Conservation (phyloP, 2,797 vertebrate species). For the Enteromius trimaculatus region DNA sequence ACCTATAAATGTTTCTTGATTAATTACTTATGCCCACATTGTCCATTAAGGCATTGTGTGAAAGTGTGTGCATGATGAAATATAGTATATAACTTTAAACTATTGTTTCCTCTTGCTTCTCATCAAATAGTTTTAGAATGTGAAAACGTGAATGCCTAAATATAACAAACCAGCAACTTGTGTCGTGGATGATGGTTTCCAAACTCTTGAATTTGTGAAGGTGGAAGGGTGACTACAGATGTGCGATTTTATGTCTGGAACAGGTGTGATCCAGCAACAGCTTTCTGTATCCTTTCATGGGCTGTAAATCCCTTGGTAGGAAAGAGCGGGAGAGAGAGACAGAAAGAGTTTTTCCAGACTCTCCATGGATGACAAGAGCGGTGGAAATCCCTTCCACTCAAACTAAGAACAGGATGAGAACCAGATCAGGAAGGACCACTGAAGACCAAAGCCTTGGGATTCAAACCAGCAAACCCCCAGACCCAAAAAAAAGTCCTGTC, state of each 20-base stretch:
- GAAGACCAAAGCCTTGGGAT: conserved; percentile 70
- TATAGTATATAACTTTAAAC: neutral
- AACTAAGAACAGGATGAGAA: conserved; percentile 68
- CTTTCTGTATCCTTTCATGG: conserved; percentile 40
- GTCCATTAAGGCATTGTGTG: conserved; percentile 28
- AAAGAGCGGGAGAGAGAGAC: conserved; percentile 13
- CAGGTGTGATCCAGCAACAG: conserved; percentile 52
- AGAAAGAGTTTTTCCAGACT: conserved; percentile 6
- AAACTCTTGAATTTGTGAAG: conserved; percentile 29
- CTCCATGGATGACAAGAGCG: conserved; percentile 29
- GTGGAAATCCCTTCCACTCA: conserved; percentile 50
- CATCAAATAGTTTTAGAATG: neutral
- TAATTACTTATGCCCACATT: conserved; percentile 33
- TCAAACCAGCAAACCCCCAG: conserved; percentile 65
- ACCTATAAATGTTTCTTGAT: conserved; percentile 46
- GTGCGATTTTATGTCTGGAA: conserved; percentile 44
- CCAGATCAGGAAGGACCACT: conserved; percentile 68
- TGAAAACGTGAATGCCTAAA: conserved; percentile 11
- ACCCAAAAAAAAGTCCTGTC: conserved; percentile 62
- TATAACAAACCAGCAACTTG: conserved; percentile 14
- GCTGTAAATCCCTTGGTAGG: conserved; percentile 40
- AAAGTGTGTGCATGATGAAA: neutral
- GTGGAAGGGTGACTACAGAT: conserved; percentile 28
- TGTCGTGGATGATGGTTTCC: conserved; percentile 21
- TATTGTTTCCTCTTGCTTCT: neutral